A percentile compares a stretch with the other conserved stretches of the same genome.
These are phyloP conservation scores for Ips nitidus DNA, from an alignment of 1,140 invertebrate species.

Conservation along the genomic window DNA sequence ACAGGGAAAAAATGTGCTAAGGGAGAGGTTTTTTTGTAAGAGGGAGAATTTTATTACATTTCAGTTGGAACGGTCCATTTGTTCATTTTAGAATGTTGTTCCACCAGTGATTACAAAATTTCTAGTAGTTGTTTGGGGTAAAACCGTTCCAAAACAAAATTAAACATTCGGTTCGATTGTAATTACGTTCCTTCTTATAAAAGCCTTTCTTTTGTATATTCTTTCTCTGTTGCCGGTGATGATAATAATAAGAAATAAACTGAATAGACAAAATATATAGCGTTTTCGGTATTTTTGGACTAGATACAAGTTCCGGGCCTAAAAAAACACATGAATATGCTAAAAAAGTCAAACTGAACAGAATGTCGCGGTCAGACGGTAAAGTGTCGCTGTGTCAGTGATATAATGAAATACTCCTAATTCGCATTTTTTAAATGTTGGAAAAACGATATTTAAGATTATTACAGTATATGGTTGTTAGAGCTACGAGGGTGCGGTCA, in stretches of 20 bases:
- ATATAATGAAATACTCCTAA: conserved; percentile 33
- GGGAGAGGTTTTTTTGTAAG: conserved; percentile 39
- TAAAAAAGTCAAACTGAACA: too few relatives aligned
- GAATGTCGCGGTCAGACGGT: too few relatives aligned
- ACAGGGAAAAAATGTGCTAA: conserved; percentile 39
- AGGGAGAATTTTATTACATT: conserved; percentile 2
- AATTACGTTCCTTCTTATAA: conserved; percentile 24
- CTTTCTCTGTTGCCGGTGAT: conserved; percentile 27
- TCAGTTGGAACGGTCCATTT: neutral
- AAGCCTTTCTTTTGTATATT: conserved; percentile 31
- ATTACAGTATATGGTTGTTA: conserved; percentile 35
- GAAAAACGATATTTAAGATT: conserved; percentile 30
- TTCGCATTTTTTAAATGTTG: conserved; percentile 35
- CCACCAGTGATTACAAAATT: neutral
- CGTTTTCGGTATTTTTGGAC: too few relatives aligned
- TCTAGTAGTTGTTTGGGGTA: neutral
- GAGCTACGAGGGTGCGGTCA: conserved; percentile 13
- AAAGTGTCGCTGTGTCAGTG: conserved; percentile 23
- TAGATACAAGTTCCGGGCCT: too few relatives aligned
- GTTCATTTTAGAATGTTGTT: conserved; percentile 10
- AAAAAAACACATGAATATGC: too few relatives aligned
- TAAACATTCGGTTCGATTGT: too few relatives aligned
- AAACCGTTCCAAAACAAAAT: neutral
- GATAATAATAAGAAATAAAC: neutral
- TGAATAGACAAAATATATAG: neutral